Base-by-base conservation (phyloP, 2,797 vertebrate species). In the Amazonetta brasiliensis region DNA sequence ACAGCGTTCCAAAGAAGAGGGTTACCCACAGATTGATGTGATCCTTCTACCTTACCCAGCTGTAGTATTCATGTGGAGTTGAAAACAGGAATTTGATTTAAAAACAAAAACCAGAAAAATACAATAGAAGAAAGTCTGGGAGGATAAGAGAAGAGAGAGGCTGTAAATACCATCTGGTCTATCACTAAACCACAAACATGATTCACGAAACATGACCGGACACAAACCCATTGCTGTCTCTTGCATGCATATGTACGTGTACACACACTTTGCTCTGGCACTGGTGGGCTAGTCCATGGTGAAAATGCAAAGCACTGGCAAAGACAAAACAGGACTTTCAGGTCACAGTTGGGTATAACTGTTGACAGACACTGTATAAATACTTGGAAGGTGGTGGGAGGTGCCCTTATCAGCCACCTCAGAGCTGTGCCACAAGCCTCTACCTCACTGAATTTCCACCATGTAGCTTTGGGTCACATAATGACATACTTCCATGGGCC, bases 401-500 rank as follows among this genome's bases (percentile, higher is more conserved):
- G 44, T 30, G 33, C 41, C 39, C 48, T 63, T 58, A 43, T 44
- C 39, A 67, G 17, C 31, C 58, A 18, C 39, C n/a, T 43, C 26
- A 43, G 35, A 68, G 6, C 63, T 69, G 50, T 0, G 1, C n/a
- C 17, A 2, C 12, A 28, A 73, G 22, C 30, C 30, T 73, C 55
- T 31, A 16, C 6, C 22, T 68, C 19, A 31, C 3, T 3, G 3
- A 48, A 52, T 54, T 12, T 90, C 58, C 48, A 31, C 33, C 7
- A 0, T 31, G 12, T 23, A 2, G 6, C 8, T 17, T 77, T 33
- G 20, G 18, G 12, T 81, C 48, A 55, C 6, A 2, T 26, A 75
- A 82, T 18, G 33, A 13, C 19, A 2, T 43, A 63, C 37, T 62
- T 74, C 56, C 4, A 1, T 33, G 15, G 43, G 30, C 35, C 35